phyloP scores from a whole-genome alignment of 2,888 invertebrate genomes.

The Apamea sordens region DNA sequence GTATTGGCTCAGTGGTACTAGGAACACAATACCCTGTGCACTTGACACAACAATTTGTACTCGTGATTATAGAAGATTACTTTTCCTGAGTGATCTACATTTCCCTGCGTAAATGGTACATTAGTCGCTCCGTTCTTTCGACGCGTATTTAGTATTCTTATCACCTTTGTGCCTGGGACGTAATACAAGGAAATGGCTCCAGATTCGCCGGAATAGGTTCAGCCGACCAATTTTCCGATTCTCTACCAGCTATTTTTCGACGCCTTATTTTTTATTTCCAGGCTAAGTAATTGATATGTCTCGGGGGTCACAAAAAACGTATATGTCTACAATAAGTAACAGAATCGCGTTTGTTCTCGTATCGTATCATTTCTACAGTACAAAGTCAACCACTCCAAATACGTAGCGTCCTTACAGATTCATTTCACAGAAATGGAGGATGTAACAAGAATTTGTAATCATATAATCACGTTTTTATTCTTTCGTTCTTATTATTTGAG shows the following conservation, averaged over 20 bases:
- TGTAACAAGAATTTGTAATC: constrained; percentile 53
- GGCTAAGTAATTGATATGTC: constrained; percentile 63
- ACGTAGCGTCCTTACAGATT: constrained; percentile 54
- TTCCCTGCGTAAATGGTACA: constrained; percentile 39
- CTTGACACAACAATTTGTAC: constrained; percentile 55
- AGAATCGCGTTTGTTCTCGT: constrained; percentile 61
- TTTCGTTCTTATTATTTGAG: constrained; percentile 26
- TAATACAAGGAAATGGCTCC: constrained; percentile 37
- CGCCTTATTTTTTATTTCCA: constrained; percentile 49
- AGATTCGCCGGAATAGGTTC: constrained; percentile 25
- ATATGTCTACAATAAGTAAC: constrained; percentile 59
- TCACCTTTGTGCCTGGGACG: constrained; percentile 34
- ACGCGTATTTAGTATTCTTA: constrained; percentile 52
- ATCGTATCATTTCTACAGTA: constrained; percentile 59
- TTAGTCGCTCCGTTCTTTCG: constrained; percentile 45
- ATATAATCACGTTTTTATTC: constrained; percentile 28
- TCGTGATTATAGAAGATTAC: constrained; percentile 53
- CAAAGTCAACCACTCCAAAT: constrained; percentile 65
- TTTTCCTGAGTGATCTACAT: constrained; percentile 40
- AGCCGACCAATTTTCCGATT: constrained; percentile 40
- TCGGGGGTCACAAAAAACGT: constrained; percentile 59
- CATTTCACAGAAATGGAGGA: constrained; percentile 59
- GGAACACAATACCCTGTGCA: constrained; percentile 39
- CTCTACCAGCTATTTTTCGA: constrained; percentile 24
- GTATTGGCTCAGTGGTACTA: constrained; percentile 43